Evolutionary conservation across 2,113 vertebrate species (phyloP), one percentile per base, ranked within the genome.

Genomic region (Muntiacus muntjak): DNA sequence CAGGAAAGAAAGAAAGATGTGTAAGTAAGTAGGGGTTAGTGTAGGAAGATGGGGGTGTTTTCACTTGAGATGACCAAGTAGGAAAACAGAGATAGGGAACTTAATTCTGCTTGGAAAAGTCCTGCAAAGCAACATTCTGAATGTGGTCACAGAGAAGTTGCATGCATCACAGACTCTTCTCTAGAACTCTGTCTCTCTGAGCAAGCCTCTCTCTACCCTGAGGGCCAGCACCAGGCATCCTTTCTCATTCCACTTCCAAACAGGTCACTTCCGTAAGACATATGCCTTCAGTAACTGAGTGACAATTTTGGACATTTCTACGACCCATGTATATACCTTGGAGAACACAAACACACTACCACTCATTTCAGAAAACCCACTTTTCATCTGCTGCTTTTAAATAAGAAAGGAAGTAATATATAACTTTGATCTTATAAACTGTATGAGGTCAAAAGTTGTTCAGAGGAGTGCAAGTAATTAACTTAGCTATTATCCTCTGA

Each of bases 321-420:
- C 16, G 8, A 43, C 40, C 8, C 30, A 82, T 64, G 5, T 89
- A 92, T 40, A 88, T 43, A 82, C 16, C 78, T 58, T 25, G 30
- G 40, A 54, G 15, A 92, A 54, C 5, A 64, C 8, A 9, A 83
- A 95, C 93, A 74, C 13, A 62, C 58, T 64, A 81, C 21, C 12
- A 81, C 26, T 92, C 16, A 43, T 92, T 81, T 95, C 40, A 67
- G 50, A 76, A 96, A 93, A 94, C 6, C 0, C 12, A 79, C 28
- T 55, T 94, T 96, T 91, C 55, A 86, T 89, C 36, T 85, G 28
- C 25, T 96, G 60, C 92, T 82, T 96, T 94, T 97, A 94, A 97
- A 76, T 88, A 30, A 89, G 2, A 87, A 60, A 90, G 14, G 90
- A 83, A 64, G 10, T 79, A 60, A 83, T 60, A 33, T 30, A 52